These are phyloP conservation scores for Sinocyclocheilus anshuiensis DNA, from an alignment of 2,113 vertebrate species.

Conservation along the genomic window DNA sequence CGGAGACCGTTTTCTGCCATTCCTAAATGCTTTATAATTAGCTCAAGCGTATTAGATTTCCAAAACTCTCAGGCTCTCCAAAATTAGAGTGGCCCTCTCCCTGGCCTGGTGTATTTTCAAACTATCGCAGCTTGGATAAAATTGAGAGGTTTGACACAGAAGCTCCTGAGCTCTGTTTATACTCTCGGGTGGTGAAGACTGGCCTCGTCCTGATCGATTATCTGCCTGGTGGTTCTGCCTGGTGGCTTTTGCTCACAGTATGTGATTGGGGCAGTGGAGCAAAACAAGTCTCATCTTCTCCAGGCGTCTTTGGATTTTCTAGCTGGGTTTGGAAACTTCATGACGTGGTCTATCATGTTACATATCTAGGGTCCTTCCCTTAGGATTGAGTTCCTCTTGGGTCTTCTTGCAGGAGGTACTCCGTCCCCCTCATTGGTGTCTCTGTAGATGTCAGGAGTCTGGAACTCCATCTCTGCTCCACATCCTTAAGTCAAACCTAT, in stretches of 20 bases:
- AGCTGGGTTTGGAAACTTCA: neutral
- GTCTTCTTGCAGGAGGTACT: neutral
- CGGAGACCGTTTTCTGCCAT: neutral
- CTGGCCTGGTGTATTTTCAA: constrained; percentile 8
- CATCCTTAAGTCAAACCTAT: neutral
- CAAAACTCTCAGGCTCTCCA: constrained; percentile 20
- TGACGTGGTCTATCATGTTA: constrained; percentile 12
- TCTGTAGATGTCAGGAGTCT: neutral
- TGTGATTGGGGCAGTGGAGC: neutral
- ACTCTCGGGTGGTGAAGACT: neutral
- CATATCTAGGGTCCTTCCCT: neutral
- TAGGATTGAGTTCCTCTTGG: neutral
- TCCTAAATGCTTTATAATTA: constrained; percentile 23
- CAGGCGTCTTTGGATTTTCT: neutral
- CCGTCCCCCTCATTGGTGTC: neutral
- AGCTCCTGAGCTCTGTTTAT: neutral
- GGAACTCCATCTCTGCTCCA: neutral
- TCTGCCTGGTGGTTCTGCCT: neutral
- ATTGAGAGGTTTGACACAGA: constrained; percentile 10
- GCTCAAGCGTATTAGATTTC: neutral
- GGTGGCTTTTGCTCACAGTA: neutral
- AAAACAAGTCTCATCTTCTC: neutral
- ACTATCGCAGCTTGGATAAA: neutral
- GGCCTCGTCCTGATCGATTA: neutral
- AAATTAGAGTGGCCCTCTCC: constrained; percentile 28